A percentile compares a stretch with the other conserved stretches of the same genome.
Conservation (phyloP, 1,140 invertebrate genomes). For the Drosophila azteca region DNA sequence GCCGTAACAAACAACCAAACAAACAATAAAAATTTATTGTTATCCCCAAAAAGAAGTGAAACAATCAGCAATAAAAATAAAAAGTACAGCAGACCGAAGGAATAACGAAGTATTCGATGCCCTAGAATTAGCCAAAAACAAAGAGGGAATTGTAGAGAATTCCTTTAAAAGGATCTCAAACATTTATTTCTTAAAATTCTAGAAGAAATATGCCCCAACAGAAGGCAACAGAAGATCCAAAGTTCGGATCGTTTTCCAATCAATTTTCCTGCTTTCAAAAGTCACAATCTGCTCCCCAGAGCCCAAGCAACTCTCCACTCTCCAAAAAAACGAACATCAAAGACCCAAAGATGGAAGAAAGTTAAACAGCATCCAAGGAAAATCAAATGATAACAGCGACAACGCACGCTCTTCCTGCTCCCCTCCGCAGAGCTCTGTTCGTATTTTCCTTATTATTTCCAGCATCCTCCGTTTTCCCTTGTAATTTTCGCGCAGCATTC, state of each 20-base stretch:
- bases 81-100: slow-evolving; percentile 28
- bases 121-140: slow-evolving; percentile 3
- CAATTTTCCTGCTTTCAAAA: too few relatives aligned
- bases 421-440: not conserved
- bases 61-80: slow-evolving; percentile 77
- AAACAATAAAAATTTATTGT: slow-evolving; percentile 78
- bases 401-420: not conserved
- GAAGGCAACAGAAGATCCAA: too few relatives aligned
- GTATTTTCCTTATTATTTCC: too few relatives aligned
- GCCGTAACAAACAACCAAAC: slow-evolving; percentile 52
- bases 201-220: too few relatives aligned
- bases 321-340: not conserved
- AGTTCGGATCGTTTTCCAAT: too few relatives aligned
- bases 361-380: slow-evolving; percentile 2
- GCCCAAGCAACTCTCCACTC: too few relatives aligned
- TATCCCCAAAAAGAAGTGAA: slow-evolving; percentile 72
- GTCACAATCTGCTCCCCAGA: too few relatives aligned
- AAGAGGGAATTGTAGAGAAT: not conserved
- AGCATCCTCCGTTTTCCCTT: slow-evolving; percentile 4
- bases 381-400: slow-evolving; percentile 23
- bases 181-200: not conserved
- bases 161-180: not conserved
- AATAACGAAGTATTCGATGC: slow-evolving; percentile 1
- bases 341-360: not conserved
- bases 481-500: slow-evolving; percentile 58